phyloP scores from a whole-genome alignment of 2,888 invertebrate genomes.

The Marronus borbonicus region DNA sequence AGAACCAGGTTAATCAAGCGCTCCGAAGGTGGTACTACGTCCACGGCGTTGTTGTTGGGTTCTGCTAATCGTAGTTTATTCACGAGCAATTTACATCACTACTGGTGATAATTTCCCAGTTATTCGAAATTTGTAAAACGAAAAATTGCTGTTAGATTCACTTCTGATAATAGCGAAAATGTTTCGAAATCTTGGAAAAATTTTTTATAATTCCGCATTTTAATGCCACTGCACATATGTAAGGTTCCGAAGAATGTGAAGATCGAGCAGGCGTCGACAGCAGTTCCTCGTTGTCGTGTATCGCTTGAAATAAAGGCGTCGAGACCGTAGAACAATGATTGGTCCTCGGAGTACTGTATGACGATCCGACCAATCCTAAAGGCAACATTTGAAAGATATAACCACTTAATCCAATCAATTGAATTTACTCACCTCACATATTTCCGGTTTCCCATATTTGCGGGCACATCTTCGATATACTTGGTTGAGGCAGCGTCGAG shows the following conservation, averaged over 20 bases:
- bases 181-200: too few species aligned
- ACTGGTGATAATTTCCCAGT: too few species aligned
- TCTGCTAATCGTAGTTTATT: too few species aligned
- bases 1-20: too few species aligned
- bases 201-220: too few species aligned
- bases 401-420: neutral
- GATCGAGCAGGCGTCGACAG: slow-evolving; percentile 50
- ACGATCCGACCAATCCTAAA: slow-evolving; percentile 87
- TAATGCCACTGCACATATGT: neutral
- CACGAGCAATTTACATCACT: too few species aligned
- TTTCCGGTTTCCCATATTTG: slow-evolving; percentile 82
- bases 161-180: too few species aligned
- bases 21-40: too few species aligned
- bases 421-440: slow-evolving; percentile 78
- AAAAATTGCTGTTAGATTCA: too few species aligned
- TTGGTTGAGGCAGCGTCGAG: slow-evolving; percentile 83
- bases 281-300: slow-evolving; percentile 46
- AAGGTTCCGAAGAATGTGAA: slow-evolving; percentile 46
- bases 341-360: slow-evolving; percentile 77
- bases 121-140: too few species aligned
- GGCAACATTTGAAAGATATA: slow-evolving; percentile 50
- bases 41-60: too few species aligned
- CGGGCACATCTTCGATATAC: slow-evolving; percentile 82
- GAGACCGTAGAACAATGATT: slow-evolving; percentile 54
- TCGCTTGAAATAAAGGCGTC: slow-evolving; percentile 25